These are phyloP conservation scores for Chrysaora quinquecirrha DNA, from an alignment of 30 jellyfish, hydroid and myxozoan species.

Conservation along the genomic window DNA sequence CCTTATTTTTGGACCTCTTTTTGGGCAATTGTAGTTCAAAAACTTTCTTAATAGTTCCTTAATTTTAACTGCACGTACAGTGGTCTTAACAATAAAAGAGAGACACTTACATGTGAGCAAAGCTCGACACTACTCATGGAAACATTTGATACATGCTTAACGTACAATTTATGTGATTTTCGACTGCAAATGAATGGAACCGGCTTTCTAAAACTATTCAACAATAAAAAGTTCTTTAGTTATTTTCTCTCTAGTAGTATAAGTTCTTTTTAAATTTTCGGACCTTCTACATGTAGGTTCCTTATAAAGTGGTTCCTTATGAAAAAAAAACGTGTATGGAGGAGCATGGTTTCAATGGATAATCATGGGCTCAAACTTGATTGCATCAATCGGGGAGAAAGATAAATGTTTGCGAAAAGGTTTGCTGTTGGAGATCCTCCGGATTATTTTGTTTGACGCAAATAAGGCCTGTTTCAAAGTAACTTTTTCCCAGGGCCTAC, in stretches of 20 bases:
- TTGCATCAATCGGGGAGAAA: no score
- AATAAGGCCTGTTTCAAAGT: no score
- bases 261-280: not conserved
- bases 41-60: not conserved
- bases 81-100: not conserved
- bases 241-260: not conserved
- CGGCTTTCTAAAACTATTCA: not conserved
- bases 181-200: not conserved
- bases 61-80: not conserved
- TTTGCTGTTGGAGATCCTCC: no score
- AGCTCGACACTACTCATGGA: no score
- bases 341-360: no score
- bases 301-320: not conserved
- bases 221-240: not conserved
- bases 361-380: no score
- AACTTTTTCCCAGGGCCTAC: no score
- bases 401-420: no score
- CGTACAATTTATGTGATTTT: no score
- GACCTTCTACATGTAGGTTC: conserved; percentile 1
- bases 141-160: no score
- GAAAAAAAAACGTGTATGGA: not conserved
- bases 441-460: no score
- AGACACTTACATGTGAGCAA: no score
- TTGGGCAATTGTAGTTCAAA: not conserved
- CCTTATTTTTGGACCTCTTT: not conserved